Base-by-base conservation (phyloP, 2,113 vertebrate species). In the Lepus timidus region DNA sequence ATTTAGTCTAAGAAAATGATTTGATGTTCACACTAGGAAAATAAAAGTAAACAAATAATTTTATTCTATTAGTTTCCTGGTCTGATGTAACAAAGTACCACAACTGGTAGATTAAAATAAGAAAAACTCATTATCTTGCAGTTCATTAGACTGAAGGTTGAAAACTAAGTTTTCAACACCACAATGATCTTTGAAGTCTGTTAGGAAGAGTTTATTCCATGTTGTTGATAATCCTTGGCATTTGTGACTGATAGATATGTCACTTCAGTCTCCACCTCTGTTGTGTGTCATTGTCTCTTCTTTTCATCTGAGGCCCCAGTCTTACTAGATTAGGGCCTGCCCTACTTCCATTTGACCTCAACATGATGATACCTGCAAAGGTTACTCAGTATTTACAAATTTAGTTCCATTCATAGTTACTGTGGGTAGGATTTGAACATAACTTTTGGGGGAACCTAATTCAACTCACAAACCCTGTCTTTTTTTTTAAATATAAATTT, bases 401-500 rank as follows among this genome's bases (percentile, higher is more conserved):
- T 68, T 74, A 14, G 20, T 96, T 71, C 49, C 39, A 36, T 36
- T 79, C 58, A 75, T 84, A 51, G 9, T 12, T 68, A 49, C n/a
- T 31, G 5, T 61, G 9, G 12, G 7, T 94, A 88, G 62, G 14
- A 92, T 51, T 87, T 94, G n/a, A 87, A 64, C 9, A 17, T 62
- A 23, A 65, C 17, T 92, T 81, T 88, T 64, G 2, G 1, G 29
- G 7, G 23, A 51, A 61, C 27, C 44, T 58, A 78, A 76, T 67
- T 89, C 68, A 94, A 73, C 17, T 17, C 22, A 62, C 95, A 79
- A 58, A 68, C n/a, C 51, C 19, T 36, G 27, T 85, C 33, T 33
- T 81, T 44, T 80, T 62, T 92, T 65, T 86, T 27, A 82, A 75
- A 61, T 90, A n/a, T 90, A 64, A 78, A 71, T 25, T 88, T 95